Evolutionary conservation across 1,140 invertebrate genomes (phyloP).

Genomic region (Anoplolepis gracilipes): DNA sequence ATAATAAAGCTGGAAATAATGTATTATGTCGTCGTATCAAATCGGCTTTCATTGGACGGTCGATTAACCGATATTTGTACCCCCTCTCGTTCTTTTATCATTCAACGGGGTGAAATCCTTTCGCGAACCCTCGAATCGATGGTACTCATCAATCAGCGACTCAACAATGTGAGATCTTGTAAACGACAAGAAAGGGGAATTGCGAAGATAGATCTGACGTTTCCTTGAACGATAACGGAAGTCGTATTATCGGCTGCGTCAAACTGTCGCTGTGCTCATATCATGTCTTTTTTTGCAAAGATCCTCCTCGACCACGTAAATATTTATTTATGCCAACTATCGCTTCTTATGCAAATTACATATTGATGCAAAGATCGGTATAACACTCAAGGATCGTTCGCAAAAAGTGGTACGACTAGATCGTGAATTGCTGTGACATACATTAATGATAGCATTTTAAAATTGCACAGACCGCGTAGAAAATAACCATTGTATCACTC

Average conservation of each 20-base stretch:
- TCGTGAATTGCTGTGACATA: constrained; percentile 2
- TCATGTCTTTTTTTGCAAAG: not conserved
- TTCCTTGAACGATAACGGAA: constrained; percentile 45
- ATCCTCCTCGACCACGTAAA: not conserved
- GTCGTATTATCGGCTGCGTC: constrained; percentile 27
- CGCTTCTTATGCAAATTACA: constrained; percentile 36
- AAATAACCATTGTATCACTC: not conserved
- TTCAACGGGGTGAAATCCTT: constrained; percentile 20
- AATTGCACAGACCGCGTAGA: not conserved
- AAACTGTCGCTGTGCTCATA: constrained; percentile 19
- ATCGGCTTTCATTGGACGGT: constrained; percentile 46
- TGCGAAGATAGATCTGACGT: constrained; percentile 40
- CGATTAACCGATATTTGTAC: constrained; percentile 51
- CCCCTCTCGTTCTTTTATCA: constrained; percentile 2
- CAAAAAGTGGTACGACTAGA: not conserved
- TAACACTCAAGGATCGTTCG: not conserved
- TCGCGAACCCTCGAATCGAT: constrained; percentile 26
- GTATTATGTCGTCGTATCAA: constrained; percentile 41
- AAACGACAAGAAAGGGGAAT: constrained; percentile 7
- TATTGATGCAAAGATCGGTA: not conserved
- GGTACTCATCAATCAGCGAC: constrained; percentile 49
- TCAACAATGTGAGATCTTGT: constrained; percentile 45
- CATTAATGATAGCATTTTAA: not conserved
- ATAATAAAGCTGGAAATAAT: constrained; percentile 44
- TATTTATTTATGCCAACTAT: constrained; percentile 26